Percentiles rank a stretch among this genome's conserved stretches.
These are phyloP conservation scores for Gavialis gangeticus DNA, from an alignment of 2,113 vertebrate species.

Conservation along the genomic window DNA sequence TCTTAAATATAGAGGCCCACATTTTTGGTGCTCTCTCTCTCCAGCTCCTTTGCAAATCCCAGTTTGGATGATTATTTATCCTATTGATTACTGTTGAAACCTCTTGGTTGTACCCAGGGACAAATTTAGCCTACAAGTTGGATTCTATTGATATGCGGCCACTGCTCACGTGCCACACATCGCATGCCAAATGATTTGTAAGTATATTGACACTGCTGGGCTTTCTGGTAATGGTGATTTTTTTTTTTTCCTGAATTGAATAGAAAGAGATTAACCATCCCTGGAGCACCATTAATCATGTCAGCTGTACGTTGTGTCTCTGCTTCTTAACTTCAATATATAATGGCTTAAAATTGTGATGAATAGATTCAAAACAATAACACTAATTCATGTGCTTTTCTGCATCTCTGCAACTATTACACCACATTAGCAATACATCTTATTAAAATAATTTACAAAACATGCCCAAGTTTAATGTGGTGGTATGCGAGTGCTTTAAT, in stretches of 20 bases:
- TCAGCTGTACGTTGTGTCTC: constrained; percentile 26
- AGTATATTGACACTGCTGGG: background rate
- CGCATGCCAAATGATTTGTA: background rate
- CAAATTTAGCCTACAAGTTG: background rate
- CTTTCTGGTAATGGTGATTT: background rate
- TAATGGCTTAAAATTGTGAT: constrained; percentile 11
- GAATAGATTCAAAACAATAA: constrained; percentile 40
- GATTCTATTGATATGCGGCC: background rate
- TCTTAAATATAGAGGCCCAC: background rate
- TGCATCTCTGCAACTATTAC: background rate
- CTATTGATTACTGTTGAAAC: background rate
- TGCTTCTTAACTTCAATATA: constrained; percentile 12
- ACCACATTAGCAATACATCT: constrained; percentile 14
- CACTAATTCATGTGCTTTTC: background rate
- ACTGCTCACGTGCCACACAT: background rate
- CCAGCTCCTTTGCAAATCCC: background rate
- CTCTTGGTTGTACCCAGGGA: background rate
- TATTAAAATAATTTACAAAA: constrained; percentile 28
- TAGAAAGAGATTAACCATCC: constrained; percentile 33
- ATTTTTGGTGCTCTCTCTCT: background rate
- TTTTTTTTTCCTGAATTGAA: constrained; percentile 13
- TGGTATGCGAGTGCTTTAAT: background rate
- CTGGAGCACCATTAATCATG: constrained; percentile 46
- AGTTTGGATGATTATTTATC: background rate
- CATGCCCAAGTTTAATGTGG: background rate